phyloP scores from a whole-genome alignment of 2,113 vertebrate genomes.

The Centropus bengalensis region DNA sequence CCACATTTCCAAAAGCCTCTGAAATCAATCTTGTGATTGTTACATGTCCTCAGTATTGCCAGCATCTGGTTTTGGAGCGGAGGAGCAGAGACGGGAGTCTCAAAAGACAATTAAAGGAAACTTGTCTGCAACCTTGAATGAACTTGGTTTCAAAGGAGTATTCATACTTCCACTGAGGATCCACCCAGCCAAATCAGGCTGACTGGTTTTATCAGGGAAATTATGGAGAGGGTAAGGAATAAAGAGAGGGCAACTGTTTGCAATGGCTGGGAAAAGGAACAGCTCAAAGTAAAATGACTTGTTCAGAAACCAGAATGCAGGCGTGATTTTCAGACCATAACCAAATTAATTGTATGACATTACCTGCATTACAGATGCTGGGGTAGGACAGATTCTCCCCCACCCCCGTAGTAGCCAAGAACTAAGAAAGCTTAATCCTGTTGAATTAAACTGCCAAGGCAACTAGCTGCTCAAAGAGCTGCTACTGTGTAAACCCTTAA shows the following conservation, averaged over 20 bases:
- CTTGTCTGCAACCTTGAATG: slow-evolving; percentile 8
- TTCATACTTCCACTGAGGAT: not conserved
- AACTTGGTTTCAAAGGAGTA: slow-evolving; percentile 21
- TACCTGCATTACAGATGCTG: not conserved
- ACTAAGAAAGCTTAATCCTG: not conserved
- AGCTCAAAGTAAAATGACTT: not conserved
- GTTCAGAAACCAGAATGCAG: not conserved
- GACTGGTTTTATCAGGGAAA: not conserved
- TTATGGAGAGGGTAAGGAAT: not conserved
- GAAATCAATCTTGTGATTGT: not conserved
- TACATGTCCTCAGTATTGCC: not conserved
- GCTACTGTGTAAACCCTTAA: slow-evolving; percentile 14
- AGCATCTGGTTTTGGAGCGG: slow-evolving; percentile 5
- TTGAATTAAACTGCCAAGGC: not conserved
- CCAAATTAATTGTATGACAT: not conserved
- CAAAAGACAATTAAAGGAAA: slow-evolving; percentile 37
- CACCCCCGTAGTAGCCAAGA: not conserved
- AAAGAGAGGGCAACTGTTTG: not conserved
- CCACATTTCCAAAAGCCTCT: not conserved
- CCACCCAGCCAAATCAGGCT: not conserved
- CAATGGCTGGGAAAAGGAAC: not conserved
- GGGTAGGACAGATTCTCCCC: not conserved
- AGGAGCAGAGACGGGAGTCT: slow-evolving; percentile 1
- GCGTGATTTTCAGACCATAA: not conserved
- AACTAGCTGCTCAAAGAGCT: not conserved